Conservation (phyloP, 2,113 vertebrate species). For the Pseudopipra pipra region DNA sequence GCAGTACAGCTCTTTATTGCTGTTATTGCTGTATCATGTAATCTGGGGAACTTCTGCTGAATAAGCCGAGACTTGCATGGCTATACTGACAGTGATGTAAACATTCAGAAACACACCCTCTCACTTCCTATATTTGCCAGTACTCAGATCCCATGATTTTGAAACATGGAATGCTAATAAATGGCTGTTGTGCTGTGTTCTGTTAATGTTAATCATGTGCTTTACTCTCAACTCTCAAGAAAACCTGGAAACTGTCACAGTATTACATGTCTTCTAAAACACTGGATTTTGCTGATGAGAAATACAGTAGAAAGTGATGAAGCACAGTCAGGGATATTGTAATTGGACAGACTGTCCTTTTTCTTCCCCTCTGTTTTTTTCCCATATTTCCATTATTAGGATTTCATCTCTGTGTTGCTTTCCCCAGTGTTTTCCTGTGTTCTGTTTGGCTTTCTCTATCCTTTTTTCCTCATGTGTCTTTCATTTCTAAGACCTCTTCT, state of each 20-base stretch:
- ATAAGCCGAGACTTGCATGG: neutral
- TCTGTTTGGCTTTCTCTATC: neutral
- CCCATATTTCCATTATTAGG: neutral
- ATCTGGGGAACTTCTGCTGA: neutral
- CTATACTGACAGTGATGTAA: neutral
- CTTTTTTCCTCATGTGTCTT: neutral
- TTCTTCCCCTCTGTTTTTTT: neutral
- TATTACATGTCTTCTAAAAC: neutral
- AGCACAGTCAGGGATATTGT: neutral
- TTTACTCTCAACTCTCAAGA: neutral
- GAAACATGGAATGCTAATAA: neutral
- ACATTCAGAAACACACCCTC: neutral
- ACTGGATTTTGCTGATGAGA: neutral
- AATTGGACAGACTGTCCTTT: neutral
- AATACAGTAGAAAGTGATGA: neutral
- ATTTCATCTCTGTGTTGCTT: neutral
- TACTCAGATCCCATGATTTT: neutral
- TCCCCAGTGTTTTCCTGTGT: neutral
- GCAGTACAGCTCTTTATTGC: neutral
- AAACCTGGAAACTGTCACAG: neutral
- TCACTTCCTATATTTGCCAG: neutral
- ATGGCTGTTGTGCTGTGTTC: neutral
- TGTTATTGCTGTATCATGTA: neutral
- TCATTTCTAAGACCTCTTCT: neutral
- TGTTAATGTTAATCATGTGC: neutral